Evolutionary conservation across 2,888 invertebrate species (phyloP).

Genomic region (Resseliella maxima): DNA sequence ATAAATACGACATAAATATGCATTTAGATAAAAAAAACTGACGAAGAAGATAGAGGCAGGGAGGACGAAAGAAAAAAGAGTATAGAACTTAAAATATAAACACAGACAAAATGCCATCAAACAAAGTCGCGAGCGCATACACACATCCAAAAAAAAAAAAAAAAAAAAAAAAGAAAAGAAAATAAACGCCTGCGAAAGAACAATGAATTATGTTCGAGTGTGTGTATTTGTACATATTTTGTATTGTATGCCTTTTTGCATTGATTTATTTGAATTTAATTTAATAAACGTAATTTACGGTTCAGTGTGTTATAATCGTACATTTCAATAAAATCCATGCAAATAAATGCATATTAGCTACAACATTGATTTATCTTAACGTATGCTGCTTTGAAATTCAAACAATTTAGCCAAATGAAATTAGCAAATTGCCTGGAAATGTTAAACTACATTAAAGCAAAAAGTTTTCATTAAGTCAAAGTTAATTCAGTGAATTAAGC

Average conservation of each 20-base stretch:
- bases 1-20: neutral
- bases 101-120: neutral
- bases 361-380: too few relatives aligned
- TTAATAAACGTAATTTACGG: constrained; percentile 9
- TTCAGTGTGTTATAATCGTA: neutral
- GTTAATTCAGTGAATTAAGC: constrained; percentile 32
- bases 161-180: too few relatives aligned
- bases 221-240: neutral
- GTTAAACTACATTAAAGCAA: neutral
- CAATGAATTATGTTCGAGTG: neutral
- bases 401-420: neutral
- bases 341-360: too few relatives aligned
- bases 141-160: too few relatives aligned
- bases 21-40: neutral
- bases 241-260: constrained; percentile 41
- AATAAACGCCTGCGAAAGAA: too few relatives aligned
- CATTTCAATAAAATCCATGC: too few relatives aligned
- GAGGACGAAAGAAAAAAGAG: too few relatives aligned
- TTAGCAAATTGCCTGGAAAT: constrained; percentile 18
- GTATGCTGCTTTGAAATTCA: too few relatives aligned
- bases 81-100: too few relatives aligned
- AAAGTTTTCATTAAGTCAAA: constrained; percentile 27
- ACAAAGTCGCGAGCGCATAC: neutral
- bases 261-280: constrained; percentile 6
- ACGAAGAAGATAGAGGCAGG: too few relatives aligned